Conservation (phyloP, 1,140 invertebrate species). For the Rhagoletis pomonella region DNA sequence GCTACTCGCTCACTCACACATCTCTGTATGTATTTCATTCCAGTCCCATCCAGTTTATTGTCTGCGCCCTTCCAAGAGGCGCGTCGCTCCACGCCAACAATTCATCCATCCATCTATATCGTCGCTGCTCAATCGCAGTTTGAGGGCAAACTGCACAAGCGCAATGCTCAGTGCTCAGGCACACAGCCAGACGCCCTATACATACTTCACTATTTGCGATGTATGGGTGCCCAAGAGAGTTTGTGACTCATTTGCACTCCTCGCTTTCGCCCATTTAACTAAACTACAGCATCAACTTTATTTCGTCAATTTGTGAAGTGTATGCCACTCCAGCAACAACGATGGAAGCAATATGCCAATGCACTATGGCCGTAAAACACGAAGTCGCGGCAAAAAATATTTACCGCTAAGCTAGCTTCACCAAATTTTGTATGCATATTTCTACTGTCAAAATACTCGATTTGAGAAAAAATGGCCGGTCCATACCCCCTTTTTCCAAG, state of each 20-base stretch:
- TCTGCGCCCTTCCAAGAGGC: conserved; percentile 25
- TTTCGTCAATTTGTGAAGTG: not conserved
- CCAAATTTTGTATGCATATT: no score
- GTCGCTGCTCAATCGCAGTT: conserved; percentile 41
- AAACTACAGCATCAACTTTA: conserved; percentile 3
- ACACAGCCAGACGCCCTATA: not conserved
- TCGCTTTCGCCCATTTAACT: not conserved
- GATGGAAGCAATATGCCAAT: no score
- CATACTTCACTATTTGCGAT: not conserved
- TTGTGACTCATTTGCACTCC: conserved; percentile 19
- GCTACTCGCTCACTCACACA: not conserved
- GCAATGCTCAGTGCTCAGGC: not conserved
- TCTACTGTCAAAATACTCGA: no score
- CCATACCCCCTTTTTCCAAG: no score
- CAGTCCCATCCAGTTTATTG: conserved; percentile 34
- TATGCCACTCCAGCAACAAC: not conserved
- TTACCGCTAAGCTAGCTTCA: no score
- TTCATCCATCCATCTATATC: no score
- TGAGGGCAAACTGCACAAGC: conserved; percentile 40
- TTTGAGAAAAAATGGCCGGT: no score
- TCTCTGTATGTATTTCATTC: not conserved
- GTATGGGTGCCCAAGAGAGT: not conserved
- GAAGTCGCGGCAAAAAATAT: no score
- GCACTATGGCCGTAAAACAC: no score
- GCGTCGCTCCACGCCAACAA: not conserved